These are phyloP conservation scores for Ceratoteleas bidentatus DNA, from an alignment of 1,140 invertebrate species.

Conservation along the genomic window DNA sequence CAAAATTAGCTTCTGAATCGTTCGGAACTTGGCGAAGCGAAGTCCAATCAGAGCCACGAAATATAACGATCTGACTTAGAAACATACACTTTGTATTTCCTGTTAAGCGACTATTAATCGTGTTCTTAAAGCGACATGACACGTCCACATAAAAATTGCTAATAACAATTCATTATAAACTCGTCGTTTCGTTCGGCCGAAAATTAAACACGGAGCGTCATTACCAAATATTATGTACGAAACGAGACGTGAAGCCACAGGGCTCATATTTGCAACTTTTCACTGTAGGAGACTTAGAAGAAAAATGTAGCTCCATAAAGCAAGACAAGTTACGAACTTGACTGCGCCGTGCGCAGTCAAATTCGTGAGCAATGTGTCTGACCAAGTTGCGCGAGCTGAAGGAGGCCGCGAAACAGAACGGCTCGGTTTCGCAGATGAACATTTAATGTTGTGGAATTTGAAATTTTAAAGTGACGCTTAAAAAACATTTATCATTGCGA, in stretches of 20 bases:
- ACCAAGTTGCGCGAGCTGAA: constrained; percentile 44
- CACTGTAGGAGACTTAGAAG: constrained; percentile 16
- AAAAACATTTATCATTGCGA: constrained; percentile 52
- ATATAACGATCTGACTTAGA: constrained; percentile 48
- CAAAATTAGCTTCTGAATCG: constrained; percentile 52
- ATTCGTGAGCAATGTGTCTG: constrained; percentile 54
- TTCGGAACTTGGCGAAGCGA: constrained; percentile 23
- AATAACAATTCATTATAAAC: constrained; percentile 61
- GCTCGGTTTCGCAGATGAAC: constrained; percentile 40
- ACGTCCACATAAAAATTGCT: constrained; percentile 52
- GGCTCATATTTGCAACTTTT: constrained; percentile 43
- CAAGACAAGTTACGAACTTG: too few species aligned
- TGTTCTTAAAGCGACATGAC: constrained; percentile 38
- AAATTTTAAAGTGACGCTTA: constrained; percentile 59
- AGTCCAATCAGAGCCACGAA: constrained; percentile 38
- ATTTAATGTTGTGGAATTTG: constrained; percentile 56
- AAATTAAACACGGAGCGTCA: constrained; percentile 59
- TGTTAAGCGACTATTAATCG: constrained; percentile 40
- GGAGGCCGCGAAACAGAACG: constrained; percentile 25
- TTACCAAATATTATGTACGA: constrained; percentile 56
- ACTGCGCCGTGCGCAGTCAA: constrained; percentile 46
- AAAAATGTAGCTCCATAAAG: constrained; percentile 37
- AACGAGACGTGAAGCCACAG: constrained; percentile 34
- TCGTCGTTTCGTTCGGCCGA: constrained; percentile 46
- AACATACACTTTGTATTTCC: constrained; percentile 25